A percentile compares a stretch with the other conserved stretches of the same genome.
phyloP scores from a whole-genome alignment of 2,113 vertebrate species.

The Bos indicus region DNA sequence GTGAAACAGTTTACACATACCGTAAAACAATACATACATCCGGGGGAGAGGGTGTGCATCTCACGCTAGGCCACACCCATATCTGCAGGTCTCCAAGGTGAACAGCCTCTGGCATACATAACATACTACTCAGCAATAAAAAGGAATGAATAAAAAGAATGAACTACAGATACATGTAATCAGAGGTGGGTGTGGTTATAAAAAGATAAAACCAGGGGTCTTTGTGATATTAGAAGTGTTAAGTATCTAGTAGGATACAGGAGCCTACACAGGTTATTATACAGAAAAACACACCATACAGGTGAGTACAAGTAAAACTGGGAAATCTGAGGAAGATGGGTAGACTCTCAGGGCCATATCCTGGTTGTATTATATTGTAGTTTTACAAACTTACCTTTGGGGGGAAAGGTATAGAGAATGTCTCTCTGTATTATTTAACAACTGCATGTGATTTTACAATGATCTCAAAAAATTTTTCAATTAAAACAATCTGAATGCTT shows the following conservation, averaged over 20 bases:
- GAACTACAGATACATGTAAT: neutral
- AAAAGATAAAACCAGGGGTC: neutral
- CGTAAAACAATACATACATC: neutral
- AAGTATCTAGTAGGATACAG: neutral
- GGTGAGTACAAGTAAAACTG: neutral
- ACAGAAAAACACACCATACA: neutral
- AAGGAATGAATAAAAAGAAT: neutral
- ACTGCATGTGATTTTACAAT: neutral
- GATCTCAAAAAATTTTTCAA: neutral
- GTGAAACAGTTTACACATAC: neutral
- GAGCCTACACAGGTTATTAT: neutral
- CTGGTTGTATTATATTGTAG: neutral
- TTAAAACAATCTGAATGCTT: neutral
- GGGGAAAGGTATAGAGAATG: neutral
- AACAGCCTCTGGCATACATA: neutral
- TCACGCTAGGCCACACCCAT: neutral
- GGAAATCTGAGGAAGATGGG: neutral
- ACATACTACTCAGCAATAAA: neutral
- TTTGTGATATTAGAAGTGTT: neutral
- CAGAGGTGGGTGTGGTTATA: neutral
- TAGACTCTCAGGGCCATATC: neutral
- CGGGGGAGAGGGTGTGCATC: neutral
- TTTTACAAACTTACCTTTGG: neutral
- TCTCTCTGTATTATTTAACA: neutral
- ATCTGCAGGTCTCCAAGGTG: neutral